phyloP scores from a whole-genome alignment of 2,113 vertebrate species.

The Sylvietta virens region DNA sequence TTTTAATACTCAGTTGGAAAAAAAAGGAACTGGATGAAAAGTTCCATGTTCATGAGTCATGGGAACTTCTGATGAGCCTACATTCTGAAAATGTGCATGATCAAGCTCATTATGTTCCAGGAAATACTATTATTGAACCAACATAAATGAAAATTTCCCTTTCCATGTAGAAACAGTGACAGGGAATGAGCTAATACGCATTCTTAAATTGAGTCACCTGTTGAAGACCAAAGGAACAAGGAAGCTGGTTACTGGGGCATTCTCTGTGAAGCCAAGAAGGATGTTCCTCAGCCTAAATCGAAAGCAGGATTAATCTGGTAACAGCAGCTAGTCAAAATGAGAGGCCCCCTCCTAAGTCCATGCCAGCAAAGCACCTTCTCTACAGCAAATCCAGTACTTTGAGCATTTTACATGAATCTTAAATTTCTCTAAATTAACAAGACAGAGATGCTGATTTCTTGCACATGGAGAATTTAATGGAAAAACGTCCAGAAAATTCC shows the following conservation, averaged over 20 bases:
- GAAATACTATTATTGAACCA: neutral
- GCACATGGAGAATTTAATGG: accelerated
- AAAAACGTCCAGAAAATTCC: neutral
- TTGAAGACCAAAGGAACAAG: neutral
- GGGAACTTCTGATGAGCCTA: neutral
- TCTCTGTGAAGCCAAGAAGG: neutral
- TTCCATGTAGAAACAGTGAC: neutral
- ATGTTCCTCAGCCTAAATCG: neutral
- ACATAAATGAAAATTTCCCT: neutral
- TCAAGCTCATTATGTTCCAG: neutral
- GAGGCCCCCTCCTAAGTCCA: neutral
- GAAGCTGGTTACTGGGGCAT: neutral
- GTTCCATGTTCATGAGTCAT: neutral
- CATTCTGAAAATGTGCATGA: neutral
- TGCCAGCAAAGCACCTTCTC: neutral
- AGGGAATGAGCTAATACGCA: neutral
- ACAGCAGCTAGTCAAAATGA: neutral
- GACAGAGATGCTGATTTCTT: neutral
- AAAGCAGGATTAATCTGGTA: neutral
- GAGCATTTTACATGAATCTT: neutral
- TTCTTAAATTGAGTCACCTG: neutral
- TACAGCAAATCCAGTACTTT: neutral
- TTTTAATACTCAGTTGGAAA: neutral
- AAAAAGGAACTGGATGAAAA: neutral
- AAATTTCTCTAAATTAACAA: neutral